Evolutionary conservation across 2,888 invertebrate genomes (phyloP).

Genomic region (Zaprionus obscuricornis): DNA sequence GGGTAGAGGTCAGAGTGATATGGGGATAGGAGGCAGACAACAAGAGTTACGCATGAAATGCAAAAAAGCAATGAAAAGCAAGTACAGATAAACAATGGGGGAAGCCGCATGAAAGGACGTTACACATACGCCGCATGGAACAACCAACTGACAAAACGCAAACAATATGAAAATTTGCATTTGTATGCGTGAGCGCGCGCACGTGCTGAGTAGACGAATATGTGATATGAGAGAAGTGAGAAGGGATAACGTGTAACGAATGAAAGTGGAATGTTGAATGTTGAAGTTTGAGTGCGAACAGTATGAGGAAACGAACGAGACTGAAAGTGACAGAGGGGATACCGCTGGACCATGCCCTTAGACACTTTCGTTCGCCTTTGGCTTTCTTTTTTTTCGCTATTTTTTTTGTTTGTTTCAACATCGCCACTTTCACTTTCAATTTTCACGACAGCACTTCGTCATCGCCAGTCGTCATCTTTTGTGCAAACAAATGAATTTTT

Average conservation of each 20-base stretch:
- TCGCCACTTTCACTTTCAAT: constrained; percentile 50
- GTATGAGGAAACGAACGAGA: not conserved
- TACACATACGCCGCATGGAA: constrained; percentile 58
- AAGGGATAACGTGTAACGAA: no score
- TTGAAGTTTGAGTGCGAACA: no score
- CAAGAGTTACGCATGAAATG: constrained; percentile 5
- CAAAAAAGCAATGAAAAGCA: constrained; percentile 20
- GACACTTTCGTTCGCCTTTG: not conserved
- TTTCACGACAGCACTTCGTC: constrained; percentile 53
- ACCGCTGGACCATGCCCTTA: constrained; percentile 5
- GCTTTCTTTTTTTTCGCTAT: no score
- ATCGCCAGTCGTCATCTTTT: constrained; percentile 52
- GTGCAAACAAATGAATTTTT: constrained; percentile 68
- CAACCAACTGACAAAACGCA: constrained; percentile 49
- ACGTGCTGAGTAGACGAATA: constrained; percentile 34
- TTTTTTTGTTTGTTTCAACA: constrained; percentile 20
- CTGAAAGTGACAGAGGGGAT: not conserved
- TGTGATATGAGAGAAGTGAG: no score
- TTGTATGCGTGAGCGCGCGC: constrained; percentile 59
- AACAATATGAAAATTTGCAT: constrained; percentile 64
- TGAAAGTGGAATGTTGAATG: no score
- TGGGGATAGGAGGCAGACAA: not conserved
- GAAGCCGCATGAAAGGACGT: constrained; percentile 26
- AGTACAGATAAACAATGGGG: constrained; percentile 52
- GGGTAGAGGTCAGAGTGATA: not conserved